These are phyloP conservation scores for Saccostrea cuccullata DNA, from an alignment of 1,140 invertebrate species.

Conservation along the genomic window DNA sequence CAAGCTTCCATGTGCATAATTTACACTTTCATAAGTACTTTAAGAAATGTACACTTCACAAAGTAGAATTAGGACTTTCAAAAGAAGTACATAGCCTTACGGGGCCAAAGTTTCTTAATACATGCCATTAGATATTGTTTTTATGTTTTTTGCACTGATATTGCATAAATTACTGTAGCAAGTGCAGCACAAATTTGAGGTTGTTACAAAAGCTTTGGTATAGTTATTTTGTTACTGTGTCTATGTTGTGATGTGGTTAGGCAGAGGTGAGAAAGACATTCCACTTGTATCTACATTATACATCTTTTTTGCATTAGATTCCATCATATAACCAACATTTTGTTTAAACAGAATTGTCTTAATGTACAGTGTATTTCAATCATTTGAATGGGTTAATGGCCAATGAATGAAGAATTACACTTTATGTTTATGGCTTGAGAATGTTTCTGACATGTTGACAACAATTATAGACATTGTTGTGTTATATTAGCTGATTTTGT, in stretches of 20 bases:
- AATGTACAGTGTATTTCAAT: no score
- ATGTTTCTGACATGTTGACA: neutral
- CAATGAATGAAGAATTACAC: neutral
- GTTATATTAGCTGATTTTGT: neutral
- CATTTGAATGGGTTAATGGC: neutral
- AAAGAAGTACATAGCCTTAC: neutral
- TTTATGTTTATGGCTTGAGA: neutral
- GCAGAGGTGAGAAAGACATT: neutral
- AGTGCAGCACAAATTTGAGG: neutral
- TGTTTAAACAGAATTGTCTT: neutral
- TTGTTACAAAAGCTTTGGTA: constrained; percentile 17
- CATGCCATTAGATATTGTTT: neutral
- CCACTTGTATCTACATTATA: neutral
- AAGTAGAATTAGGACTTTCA: neutral
- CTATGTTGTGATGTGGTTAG: neutral
- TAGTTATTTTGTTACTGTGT: constrained; percentile 12
- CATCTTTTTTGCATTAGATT: neutral
- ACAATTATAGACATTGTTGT: neutral
- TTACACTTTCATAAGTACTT: neutral
- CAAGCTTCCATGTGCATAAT: neutral
- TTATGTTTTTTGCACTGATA: neutral
- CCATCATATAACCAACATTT: neutral
- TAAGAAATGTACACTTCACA: neutral
- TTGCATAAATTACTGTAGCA: neutral
- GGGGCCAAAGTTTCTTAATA: neutral